Percentiles rank a stretch among this genome's conserved stretches.
phyloP scores from a whole-genome alignment of 2,113 vertebrate species.

The Ceyx margarethae region DNA sequence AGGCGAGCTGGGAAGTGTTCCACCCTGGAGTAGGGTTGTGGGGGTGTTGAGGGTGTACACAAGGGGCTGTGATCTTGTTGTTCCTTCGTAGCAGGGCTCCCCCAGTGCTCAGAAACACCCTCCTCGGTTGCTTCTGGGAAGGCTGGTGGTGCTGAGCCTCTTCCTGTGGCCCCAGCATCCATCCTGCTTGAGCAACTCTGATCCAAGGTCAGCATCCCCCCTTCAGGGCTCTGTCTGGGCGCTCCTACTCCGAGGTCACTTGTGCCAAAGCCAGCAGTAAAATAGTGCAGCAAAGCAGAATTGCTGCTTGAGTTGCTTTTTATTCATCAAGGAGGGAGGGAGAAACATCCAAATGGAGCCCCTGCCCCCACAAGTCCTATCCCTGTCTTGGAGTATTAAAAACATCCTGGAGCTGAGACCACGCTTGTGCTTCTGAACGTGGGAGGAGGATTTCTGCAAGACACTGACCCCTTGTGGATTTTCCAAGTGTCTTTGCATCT shows the following conservation, averaged over 20 bases:
- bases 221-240: background rate
- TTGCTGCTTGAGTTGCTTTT: background rate
- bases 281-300: background rate
- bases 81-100: background rate
- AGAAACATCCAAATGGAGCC: background rate
- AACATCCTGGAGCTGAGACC: constrained; percentile 20
- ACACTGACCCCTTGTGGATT: constrained; percentile 74
- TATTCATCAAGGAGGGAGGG: background rate
- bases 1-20: background rate
- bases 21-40: background rate
- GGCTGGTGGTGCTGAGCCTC: background rate
- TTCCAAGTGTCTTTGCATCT: constrained; percentile 27
- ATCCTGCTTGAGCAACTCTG: fast-evolving
- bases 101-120: too few species aligned
- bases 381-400: background rate
- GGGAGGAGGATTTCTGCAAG: constrained; percentile 65
- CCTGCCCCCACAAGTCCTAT: background rate
- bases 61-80: background rate
- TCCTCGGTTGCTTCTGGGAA: background rate
- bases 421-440: background rate
- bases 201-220: background rate
- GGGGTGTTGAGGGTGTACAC: background rate
- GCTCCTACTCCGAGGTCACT: background rate
- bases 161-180: background rate
- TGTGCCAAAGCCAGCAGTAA: background rate